phyloP scores from a whole-genome alignment of 2,888 invertebrate species.

The Arge pagana region DNA sequence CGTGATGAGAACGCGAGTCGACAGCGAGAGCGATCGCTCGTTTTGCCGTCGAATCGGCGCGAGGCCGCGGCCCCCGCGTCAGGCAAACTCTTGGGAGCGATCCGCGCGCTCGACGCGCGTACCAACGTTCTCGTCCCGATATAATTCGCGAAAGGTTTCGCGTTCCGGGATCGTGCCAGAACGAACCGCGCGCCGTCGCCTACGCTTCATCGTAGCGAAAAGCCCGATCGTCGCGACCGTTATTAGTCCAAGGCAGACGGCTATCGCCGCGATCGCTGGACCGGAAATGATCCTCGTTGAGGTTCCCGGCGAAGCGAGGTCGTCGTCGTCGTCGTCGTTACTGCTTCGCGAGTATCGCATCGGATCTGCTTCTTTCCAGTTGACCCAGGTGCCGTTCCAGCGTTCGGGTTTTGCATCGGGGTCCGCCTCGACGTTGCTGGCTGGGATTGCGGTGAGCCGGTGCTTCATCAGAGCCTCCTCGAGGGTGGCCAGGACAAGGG shows the following conservation, averaged over 20 bases:
- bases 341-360: slow-evolving; percentile 22
- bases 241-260: slow-evolving; percentile 31
- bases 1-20: too few relatives aligned
- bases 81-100: too few relatives aligned
- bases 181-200: too few relatives aligned
- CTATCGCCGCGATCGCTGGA: slow-evolving; percentile 34
- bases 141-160: too few relatives aligned
- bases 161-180: too few relatives aligned
- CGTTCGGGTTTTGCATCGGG: slow-evolving; percentile 60
- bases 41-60: too few relatives aligned
- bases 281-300: slow-evolving; percentile 29
- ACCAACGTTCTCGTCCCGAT: too few relatives aligned
- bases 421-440: slow-evolving; percentile 59
- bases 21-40: too few relatives aligned
- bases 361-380: slow-evolving; percentile 61
- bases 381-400: slow-evolving; percentile 65
- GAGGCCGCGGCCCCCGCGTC: too few relatives aligned
- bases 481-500: slow-evolving; percentile 55
- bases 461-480: slow-evolving; percentile 57
- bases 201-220: slow-evolving; percentile 31
- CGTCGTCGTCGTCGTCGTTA: slow-evolving; percentile 5
- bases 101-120: too few relatives aligned
- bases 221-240: slow-evolving; percentile 31
- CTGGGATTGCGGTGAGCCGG: slow-evolving; percentile 55
- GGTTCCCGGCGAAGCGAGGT: slow-evolving; percentile 5